These are phyloP conservation scores for Polydrusus tereticollis DNA, from an alignment of 2,888 invertebrate species.

Conservation along the genomic window DNA sequence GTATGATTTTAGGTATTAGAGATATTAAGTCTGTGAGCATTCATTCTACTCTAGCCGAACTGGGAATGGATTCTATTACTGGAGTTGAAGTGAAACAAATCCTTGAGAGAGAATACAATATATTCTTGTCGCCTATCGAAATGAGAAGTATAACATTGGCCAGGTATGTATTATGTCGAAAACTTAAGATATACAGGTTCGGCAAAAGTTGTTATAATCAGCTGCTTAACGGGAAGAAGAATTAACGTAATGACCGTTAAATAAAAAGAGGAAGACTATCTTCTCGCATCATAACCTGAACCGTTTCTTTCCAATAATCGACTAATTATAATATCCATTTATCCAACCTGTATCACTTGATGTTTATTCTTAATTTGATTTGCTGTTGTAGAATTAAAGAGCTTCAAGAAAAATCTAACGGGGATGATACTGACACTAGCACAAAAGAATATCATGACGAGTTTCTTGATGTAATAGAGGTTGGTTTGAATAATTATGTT, in stretches of 20 bases:
- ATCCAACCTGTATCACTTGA: too few relatives aligned
- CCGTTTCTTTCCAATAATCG: too few relatives aligned
- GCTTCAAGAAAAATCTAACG: constrained; percentile 1
- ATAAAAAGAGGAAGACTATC: too few relatives aligned
- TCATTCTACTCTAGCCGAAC: constrained; percentile 83
- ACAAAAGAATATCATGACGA: constrained; percentile 4
- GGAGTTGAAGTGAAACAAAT: constrained; percentile 96
- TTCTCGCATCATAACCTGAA: too few relatives aligned
- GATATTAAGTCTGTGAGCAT: constrained; percentile 79
- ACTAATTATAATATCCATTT: too few relatives aligned
- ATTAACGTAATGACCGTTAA: too few relatives aligned
- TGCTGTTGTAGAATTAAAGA: constrained; percentile 33
- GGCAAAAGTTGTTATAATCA: too few relatives aligned
- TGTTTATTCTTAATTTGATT: neutral
- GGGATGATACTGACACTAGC: neutral
- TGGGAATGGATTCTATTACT: constrained; percentile 98
- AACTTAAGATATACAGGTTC: too few relatives aligned
- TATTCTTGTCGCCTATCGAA: constrained; percentile 88
- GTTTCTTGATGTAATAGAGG: neutral
- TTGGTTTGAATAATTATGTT: neutral
- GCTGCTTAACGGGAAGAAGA: too few relatives aligned
- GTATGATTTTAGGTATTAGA: constrained; percentile 12
- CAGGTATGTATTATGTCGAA: too few relatives aligned
- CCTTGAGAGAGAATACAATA: constrained; percentile 88
- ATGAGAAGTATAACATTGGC: constrained; percentile 85